Evolutionary conservation across 1,140 invertebrate genomes (phyloP).

Genomic region (Archegozetes longisetosus): DNA sequence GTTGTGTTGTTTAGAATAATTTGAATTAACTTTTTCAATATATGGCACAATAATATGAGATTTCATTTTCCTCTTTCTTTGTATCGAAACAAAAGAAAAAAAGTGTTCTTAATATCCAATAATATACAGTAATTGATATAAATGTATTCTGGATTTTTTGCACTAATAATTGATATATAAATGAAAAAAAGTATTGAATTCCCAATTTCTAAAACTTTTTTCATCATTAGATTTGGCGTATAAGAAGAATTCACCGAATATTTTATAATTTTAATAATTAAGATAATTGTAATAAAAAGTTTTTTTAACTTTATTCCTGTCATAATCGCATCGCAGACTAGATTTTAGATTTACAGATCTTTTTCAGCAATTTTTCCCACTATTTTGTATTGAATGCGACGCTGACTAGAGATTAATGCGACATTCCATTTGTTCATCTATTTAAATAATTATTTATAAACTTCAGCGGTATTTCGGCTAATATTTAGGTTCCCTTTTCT

Average conservation of each 20-base stretch:
- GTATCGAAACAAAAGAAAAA: neutral
- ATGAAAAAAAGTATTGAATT: neutral
- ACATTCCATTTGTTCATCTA: neutral
- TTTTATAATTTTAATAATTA: neutral
- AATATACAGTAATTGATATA: neutral
- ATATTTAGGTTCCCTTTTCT: no score
- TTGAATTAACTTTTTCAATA: neutral
- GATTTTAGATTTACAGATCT: neutral
- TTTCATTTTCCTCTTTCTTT: neutral
- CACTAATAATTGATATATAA: neutral
- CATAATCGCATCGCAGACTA: neutral
- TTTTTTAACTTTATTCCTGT: neutral
- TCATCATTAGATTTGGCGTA: neutral
- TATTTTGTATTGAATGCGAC: neutral
- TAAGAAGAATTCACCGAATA: neutral
- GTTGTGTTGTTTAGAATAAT: neutral
- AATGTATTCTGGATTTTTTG: neutral
- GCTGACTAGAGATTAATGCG: neutral
- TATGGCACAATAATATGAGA: neutral
- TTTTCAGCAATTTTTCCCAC: neutral
- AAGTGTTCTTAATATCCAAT: neutral
- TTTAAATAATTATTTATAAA: no score
- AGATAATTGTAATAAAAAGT: neutral
- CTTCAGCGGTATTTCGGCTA: no score
- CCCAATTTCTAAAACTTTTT: neutral